Evolutionary conservation across 2,113 vertebrate genomes (phyloP), one percentile per base, ranked within the genome.

Genomic region (Microcebus tavaratra): DNA sequence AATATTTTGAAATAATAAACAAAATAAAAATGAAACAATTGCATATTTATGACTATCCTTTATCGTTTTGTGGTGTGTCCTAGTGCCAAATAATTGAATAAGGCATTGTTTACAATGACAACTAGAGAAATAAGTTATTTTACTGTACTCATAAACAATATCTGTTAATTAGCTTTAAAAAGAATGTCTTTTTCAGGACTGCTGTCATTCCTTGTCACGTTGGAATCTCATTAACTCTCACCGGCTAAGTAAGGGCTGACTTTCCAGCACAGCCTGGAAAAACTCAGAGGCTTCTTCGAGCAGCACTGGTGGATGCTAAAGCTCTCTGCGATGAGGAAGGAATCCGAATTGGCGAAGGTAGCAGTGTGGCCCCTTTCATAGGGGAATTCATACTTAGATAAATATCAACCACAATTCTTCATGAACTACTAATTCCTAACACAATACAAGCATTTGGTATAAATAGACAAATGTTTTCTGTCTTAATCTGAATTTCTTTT

Each of bases 111-210:
- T 95, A 93, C 15, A 76, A 61, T 23, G 63, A 4, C 15, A 76
- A 67, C 79, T 87, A 91, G 36, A 94, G 73, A 95, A 93, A 93
- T 25, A 82, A 61, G 55, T 70, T 65, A 81, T 86, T 90, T 95
- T 87, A 61, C 39, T 34, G 29, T 25, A 65, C 42, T 90, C 57
- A 59, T 39, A 12, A 73, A 96, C 89, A 96, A 90, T 63, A 70
- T 7, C 48, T 72, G 2, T 63, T 97, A 91, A 96, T 97, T 96
- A 95, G 36, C 48, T 84, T 92, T 73, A 18, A n/a, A 73, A 39
- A 67, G n/a, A 25, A 18, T 11, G 9, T 78, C 27, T 83, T 95
- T 86, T 88, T 63, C 4, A 86, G 73, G 45, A 18, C 68, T 83
- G 34, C 31, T 90, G 63, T 25, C n/a, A 13, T 82, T 57, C 29